Evolutionary conservation across 2,888 invertebrate species (phyloP), one percentile per base, ranked within the genome.

Genomic region (Volucella zonaria): DNA sequence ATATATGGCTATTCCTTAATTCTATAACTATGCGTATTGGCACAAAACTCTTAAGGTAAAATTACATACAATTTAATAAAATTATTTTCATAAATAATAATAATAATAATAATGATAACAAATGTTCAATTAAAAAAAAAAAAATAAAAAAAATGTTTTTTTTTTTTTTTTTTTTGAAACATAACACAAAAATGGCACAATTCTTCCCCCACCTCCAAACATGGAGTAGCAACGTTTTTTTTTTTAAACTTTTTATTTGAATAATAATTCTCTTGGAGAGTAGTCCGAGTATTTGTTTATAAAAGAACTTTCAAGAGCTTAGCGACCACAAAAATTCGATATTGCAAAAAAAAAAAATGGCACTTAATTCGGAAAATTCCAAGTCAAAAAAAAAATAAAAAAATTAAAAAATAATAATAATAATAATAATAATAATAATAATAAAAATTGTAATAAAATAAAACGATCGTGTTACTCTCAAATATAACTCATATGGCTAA

Each of bases 61-160:
- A 12, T 62, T 64, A 42, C 38, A 74, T 2, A 66, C 51, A 38
- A 77, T 43, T 31, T 62, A 77, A 23, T 9, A 45, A 45, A 71
- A 59, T 38, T 45, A 62, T 64, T 38, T 67, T 61, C 23, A 54
- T 45, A 54, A 40, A 15, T 56, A 23, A 45, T 54, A 64, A 14
- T 76, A 61, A 64, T 51, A 85, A 85, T 76, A 81, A 23, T 23
- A 81, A 85, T 85, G 68, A 81, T 81, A 85, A 76, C 85, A 85
- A 81, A 62, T 85, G 58, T 67, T 73, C 71, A 76, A 52, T 66
- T 56, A 74, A 68, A 54, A 54, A 43, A 52, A 76, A 12, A 47
- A 67, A 68, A 40, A n/a, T n/a, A n/a, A n/a, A n/a, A n/a, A n/a
- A n/a, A n/a, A n/a, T n/a, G n/a, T n/a, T n/a, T 1, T 18, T 18